Conservation (phyloP, 2,113 vertebrate species). For the Crypturellus undulatus region DNA sequence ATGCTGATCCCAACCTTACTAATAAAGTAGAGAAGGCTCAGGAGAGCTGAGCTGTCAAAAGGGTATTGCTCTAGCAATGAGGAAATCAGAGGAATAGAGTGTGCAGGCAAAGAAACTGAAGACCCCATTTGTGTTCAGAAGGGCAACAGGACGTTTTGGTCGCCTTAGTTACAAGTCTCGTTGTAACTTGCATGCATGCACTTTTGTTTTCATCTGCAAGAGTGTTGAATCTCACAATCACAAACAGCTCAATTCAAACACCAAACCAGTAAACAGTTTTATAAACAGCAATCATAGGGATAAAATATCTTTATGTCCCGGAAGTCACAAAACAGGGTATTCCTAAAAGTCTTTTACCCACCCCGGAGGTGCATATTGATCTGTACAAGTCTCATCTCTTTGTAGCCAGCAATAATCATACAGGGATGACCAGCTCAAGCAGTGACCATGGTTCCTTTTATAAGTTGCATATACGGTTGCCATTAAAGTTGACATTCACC, state of each 20-base stretch:
- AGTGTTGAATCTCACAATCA: slow-evolving; percentile 73
- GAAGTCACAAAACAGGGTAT: slow-evolving; percentile 61
- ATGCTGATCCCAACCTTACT: background rate
- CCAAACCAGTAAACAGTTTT: slow-evolving; percentile 65
- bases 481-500: slow-evolving; percentile 61
- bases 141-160: slow-evolving; percentile 44
- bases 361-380: slow-evolving; percentile 54
- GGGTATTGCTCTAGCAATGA: background rate
- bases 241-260: slow-evolving; percentile 74
- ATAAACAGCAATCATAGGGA: slow-evolving; percentile 65
- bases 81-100: slow-evolving; percentile 6
- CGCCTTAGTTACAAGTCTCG: slow-evolving; percentile 66
- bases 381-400: slow-evolving; percentile 51
- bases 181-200: slow-evolving; percentile 68
- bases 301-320: slow-evolving; percentile 50
- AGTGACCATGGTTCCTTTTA: slow-evolving; percentile 34
- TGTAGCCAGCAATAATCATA: slow-evolving; percentile 35
- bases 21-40: background rate
- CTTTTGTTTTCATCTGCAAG: slow-evolving; percentile 61
- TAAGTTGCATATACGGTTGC: slow-evolving; percentile 48
- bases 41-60: background rate
- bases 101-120: slow-evolving; percentile 34
- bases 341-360: slow-evolving; percentile 39
- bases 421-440: slow-evolving; percentile 57
- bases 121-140: background rate